Base-by-base conservation (phyloP, 2,113 vertebrate genomes). In the Barnardius zonarius region DNA sequence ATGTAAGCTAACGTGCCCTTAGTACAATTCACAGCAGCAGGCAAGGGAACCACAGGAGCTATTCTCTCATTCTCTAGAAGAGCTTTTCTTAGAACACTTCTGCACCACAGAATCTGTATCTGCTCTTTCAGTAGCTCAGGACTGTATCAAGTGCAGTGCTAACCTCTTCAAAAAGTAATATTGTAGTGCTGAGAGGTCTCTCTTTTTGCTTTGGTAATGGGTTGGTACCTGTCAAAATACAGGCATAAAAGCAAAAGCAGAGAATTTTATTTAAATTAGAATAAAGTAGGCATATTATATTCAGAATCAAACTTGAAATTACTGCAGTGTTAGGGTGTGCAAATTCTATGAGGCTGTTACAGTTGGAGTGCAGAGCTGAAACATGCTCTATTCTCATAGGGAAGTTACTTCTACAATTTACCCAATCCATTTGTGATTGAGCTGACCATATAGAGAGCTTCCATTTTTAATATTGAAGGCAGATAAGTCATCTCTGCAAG, bases 351-450 rank as follows among this genome's bases (percentile, higher is more conserved):
- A 68, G 17, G 48, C 55, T 77, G 5, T 70, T 63, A 46, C 1
- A 48, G 30, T 24, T 27, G 41, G 13, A 70, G 27, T 44, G 12
- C 35, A 49, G 35, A 43, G 28, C 46, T 64, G 46, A 74, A 70
- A 55, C 17, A 5, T 57, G 23, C n/a, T 76, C 0, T 0, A 7
- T 27, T 79, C 23, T 55, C 27, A 25, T 3, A 52, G 6, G 6
- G 49, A 52, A 69, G 28, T 87, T 27, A 39, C 13, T 84, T 83
- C 15, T 77, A 18, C 35, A 85, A 1, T 62, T 76, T 76, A 64
- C 48, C 43, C 2, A 2, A 41, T 39, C 35, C 11, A 5, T 93
- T 88, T 77, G 9, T 75, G 25, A 31, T 61, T 28, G 28, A 61
- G 64, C 13, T 69, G 59, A 82, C 57, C 0, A 0, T 57, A 35